These are phyloP conservation scores for Crepidodera aurea DNA, from an alignment of 2,888 invertebrate genomes.

Conservation along the genomic window DNA sequence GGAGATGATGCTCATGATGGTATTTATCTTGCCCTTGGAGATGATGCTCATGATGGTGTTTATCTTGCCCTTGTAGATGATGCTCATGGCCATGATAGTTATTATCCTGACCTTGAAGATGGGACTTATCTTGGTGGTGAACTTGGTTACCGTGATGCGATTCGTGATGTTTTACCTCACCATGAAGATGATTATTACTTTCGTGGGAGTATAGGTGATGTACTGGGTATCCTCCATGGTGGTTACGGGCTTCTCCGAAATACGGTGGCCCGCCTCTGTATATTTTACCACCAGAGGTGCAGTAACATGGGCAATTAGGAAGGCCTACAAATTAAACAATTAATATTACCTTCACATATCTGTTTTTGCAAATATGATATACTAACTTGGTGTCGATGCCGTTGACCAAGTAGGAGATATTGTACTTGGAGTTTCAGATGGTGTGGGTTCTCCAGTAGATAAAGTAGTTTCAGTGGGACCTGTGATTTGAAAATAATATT, in stretches of 20 bases:
- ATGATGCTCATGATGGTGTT: neutral
- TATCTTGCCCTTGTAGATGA: neutral
- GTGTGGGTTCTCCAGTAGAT: constrained; percentile 3
- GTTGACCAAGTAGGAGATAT: constrained; percentile 10
- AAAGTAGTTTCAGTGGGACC: constrained; percentile 5
- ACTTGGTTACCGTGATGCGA: neutral
- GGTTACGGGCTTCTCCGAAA: neutral
- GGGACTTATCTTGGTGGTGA: constrained; percentile 14
- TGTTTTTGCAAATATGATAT: too few species aligned
- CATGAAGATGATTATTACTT: neutral
- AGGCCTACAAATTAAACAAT: constrained; percentile 4
- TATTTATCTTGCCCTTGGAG: neutral
- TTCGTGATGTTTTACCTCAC: constrained; percentile 26
- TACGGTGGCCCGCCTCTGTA: constrained; percentile 1
- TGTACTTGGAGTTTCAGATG: constrained; percentile 17
- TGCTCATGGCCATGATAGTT: neutral
- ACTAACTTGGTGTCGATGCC: too few species aligned
- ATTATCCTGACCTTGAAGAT: constrained; percentile 1
- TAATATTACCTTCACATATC: too few species aligned
- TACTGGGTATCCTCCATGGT: too few species aligned
- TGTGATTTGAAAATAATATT: too few species aligned
- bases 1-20: neutral
- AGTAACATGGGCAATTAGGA: constrained; percentile 25
- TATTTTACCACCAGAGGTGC: constrained; percentile 4
- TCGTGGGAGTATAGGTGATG: constrained; percentile 18